Conservation (phyloP, 2,113 vertebrate genomes). For the Suncus etruscus region DNA sequence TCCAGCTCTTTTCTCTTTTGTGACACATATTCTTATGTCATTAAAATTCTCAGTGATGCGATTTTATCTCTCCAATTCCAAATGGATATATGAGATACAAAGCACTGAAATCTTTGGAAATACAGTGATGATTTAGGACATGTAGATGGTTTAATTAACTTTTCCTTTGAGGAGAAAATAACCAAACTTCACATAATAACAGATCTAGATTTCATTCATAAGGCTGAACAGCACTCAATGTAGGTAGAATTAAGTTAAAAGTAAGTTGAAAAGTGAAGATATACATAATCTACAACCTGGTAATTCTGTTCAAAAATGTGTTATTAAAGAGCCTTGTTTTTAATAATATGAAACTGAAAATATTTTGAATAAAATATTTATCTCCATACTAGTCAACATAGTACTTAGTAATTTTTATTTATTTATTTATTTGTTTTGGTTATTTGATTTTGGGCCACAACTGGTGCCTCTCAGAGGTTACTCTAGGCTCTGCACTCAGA, state of each 20-base stretch:
- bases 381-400: background rate
- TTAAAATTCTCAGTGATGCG: background rate
- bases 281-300: background rate
- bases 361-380: background rate
- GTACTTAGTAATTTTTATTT: background rate
- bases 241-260: constrained; percentile 13
- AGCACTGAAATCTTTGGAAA: constrained; percentile 51
- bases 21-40: background rate
- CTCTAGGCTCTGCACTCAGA: too few species aligned
- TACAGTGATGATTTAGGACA: background rate
- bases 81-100: background rate
- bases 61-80: background rate
- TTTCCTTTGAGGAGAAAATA: constrained; percentile 78
- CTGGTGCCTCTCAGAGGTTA: too few species aligned
- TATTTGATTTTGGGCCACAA: too few species aligned
- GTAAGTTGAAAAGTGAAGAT: constrained; percentile 43
- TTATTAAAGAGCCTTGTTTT: background rate
- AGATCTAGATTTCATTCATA: constrained; percentile 60
- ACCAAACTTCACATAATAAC: constrained; percentile 67
- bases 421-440: too few species aligned
- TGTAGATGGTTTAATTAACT: constrained; percentile 46
- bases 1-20: too few species aligned
- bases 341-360: constrained; percentile 26
- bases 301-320: constrained; percentile 43
- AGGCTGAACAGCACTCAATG: background rate